A percentile compares a stretch with the other conserved stretches of the same genome.
These are phyloP conservation scores for Seira ritae DNA, from an alignment of 2,888 invertebrate genomes.

Conservation along the genomic window DNA sequence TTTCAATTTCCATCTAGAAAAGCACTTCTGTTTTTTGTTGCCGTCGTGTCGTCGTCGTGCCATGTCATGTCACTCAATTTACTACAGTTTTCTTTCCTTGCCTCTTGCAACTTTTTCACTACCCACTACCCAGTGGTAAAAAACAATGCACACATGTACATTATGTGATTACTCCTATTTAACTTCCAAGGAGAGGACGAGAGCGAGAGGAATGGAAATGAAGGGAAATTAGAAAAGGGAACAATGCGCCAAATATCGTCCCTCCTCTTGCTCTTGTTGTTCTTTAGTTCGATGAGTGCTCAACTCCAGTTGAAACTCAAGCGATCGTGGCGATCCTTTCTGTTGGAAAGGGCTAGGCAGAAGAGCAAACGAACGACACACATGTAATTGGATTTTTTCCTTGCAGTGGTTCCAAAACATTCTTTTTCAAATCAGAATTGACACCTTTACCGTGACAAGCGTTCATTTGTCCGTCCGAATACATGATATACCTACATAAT, in stretches of 20 bases:
- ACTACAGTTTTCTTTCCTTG: neutral
- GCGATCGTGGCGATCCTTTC: too few species aligned
- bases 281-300: neutral
- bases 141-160: conserved; percentile 11
- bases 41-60: too few species aligned
- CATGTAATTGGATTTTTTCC: conserved; percentile 4
- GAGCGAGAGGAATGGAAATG: conserved; percentile 7
- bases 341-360: neutral
- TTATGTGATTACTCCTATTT: conserved; percentile 11
- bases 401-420: conserved; percentile 8
- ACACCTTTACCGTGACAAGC: too few species aligned
- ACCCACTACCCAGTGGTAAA: neutral
- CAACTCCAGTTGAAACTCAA: neutral
- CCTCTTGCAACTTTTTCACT: neutral
- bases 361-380: conserved; percentile 4
- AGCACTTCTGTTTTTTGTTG: conserved; percentile 2
- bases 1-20: neutral
- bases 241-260: conserved; percentile 7
- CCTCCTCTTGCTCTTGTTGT: neutral
- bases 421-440: too few species aligned
- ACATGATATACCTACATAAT: too few species aligned
- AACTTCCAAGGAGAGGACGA: neutral
- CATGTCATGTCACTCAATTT: conserved; percentile 10
- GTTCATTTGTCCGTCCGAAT: too few species aligned
- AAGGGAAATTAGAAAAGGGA: conserved; percentile 8